Evolutionary conservation across 2,113 vertebrate species (phyloP).

Genomic region (Hucho hucho): DNA sequence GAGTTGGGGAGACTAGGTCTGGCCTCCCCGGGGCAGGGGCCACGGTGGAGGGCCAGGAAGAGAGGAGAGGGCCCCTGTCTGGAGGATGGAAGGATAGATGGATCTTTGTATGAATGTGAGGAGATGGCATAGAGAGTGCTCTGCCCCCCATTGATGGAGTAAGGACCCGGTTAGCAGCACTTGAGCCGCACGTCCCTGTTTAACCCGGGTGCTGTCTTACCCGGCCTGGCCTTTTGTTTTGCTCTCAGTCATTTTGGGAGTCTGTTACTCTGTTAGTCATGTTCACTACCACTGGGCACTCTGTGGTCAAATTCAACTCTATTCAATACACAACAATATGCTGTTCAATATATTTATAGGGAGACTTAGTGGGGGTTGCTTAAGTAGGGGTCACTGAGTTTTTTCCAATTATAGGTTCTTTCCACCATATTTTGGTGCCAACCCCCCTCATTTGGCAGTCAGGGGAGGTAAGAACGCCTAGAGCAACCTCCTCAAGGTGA

Average conservation of each 20-base stretch:
- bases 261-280: conserved; percentile 30
- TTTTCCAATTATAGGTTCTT: not conserved
- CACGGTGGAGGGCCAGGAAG: conserved; percentile 42
- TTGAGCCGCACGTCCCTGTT: conserved; percentile 51
- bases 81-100: conserved; percentile 42
- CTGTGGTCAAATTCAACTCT: not conserved
- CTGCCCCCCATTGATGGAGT: conserved; percentile 68
- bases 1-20: conserved; percentile 51
- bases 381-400: no score
- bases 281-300: not conserved
- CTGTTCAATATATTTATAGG: not conserved
- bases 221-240: conserved; percentile 68
- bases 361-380: not conserved
- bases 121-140: conserved; percentile 39
- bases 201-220: conserved; percentile 41
- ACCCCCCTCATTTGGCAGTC: conserved; percentile 12
- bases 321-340: not conserved
- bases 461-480: conserved; percentile 46
- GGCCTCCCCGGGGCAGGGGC: conserved; percentile 54
- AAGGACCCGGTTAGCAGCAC: conserved; percentile 70
- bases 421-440: conserved; percentile 17
- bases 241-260: conserved; percentile 44
- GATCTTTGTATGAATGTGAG: conserved; percentile 61
- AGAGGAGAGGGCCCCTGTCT: conserved; percentile 58
- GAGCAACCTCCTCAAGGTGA: conserved; percentile 67